phyloP scores from a whole-genome alignment of 2,888 invertebrate species.

The Crocallis elinguaria region DNA sequence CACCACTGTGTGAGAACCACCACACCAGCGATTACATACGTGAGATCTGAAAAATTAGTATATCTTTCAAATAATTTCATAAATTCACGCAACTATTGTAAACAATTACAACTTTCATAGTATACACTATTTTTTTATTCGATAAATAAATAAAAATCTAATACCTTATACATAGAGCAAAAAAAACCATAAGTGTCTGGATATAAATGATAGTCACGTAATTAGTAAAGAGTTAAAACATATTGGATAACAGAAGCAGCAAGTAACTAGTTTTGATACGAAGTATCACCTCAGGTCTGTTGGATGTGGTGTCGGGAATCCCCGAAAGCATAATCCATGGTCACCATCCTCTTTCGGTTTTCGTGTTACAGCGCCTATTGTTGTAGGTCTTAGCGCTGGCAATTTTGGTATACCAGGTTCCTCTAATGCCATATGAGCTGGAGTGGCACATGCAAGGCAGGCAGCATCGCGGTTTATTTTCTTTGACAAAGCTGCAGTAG shows the following conservation, averaged over 20 bases:
- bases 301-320: slow-evolving; percentile 58
- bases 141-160: no score
- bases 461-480: slow-evolving; percentile 60
- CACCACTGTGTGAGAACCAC: slow-evolving; percentile 66
- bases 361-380: slow-evolving; percentile 49
- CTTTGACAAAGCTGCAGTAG: slow-evolving; percentile 57
- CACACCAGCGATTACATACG: slow-evolving; percentile 68
- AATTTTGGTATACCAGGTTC: slow-evolving; percentile 48
- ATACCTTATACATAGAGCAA: no score
- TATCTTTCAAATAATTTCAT: background rate
- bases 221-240: no score
- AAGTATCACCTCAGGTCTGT: slow-evolving; percentile 61
- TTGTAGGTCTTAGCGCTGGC: slow-evolving; percentile 49
- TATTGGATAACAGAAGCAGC: no score
- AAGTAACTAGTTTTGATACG: background rate
- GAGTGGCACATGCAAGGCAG: slow-evolving; percentile 68
- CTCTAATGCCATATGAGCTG: slow-evolving; percentile 61
- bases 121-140: no score
- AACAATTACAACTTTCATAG: background rate
- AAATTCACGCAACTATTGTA: no score
- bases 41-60: slow-evolving; percentile 51
- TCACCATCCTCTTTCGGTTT: slow-evolving; percentile 51
- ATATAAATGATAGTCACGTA: no score
- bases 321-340: slow-evolving; percentile 54
- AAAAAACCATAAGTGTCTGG: no score